Percentiles rank a stretch among this genome's conserved stretches.
phyloP scores from a whole-genome alignment of 1,140 invertebrate species.

The Physella acuta region DNA sequence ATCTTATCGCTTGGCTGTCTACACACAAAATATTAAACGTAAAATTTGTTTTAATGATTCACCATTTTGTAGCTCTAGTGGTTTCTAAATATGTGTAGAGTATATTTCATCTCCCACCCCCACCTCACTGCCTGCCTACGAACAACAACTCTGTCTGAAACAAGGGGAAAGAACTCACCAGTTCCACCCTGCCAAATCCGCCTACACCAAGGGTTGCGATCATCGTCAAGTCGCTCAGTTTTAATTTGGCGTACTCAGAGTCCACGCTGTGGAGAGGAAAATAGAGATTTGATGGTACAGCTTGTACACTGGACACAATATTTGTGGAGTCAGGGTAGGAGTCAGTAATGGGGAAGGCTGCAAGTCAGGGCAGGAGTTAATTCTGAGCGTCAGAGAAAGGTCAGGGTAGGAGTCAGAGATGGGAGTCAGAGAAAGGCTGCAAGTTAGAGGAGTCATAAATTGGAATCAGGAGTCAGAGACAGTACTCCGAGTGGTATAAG shows the following conservation, averaged over 20 bases:
- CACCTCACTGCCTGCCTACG: neutral
- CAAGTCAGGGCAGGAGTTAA: neutral
- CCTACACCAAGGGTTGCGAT: constrained; percentile 93
- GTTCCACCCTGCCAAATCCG: constrained; percentile 94
- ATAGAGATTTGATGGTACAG: constrained; percentile 1
- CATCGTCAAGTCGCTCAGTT: constrained; percentile 83
- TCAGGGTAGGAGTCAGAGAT: neutral
- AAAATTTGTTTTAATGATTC: too few species aligned
- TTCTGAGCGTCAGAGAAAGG: neutral
- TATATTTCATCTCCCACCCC: neutral
- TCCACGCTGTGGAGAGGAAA: constrained; percentile 8
- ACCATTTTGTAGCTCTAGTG: too few species aligned
- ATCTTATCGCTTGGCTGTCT: too few species aligned
- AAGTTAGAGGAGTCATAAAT: neutral
- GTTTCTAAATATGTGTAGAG: too few species aligned
- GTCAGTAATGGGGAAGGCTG: neutral
- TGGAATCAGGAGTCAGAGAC: neutral
- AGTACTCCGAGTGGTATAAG: neutral
- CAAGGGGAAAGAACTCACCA: constrained; percentile 71
- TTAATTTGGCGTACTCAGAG: constrained; percentile 37
- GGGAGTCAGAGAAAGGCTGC: neutral
- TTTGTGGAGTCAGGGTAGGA: neutral
- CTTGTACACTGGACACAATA: neutral
- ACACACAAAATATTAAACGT: too few species aligned
- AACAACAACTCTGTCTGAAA: too few species aligned